phyloP scores from a whole-genome alignment of 1,140 invertebrate genomes.

The Leptoteleia sp. region DNA sequence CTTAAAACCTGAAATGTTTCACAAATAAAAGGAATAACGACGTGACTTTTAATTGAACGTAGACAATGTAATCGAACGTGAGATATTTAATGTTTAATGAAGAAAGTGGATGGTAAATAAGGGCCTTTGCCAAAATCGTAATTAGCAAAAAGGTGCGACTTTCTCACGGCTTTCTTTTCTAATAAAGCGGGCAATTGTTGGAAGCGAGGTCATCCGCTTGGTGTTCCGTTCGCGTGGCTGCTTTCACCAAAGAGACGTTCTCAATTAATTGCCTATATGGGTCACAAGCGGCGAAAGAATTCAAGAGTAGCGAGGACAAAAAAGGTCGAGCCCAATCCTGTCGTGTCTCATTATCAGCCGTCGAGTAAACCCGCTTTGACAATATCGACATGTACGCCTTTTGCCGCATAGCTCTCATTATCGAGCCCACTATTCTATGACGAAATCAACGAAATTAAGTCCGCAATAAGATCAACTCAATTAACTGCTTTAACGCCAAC shows the following conservation, averaged over 20 bases:
- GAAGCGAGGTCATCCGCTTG: slow-evolving; percentile 52
- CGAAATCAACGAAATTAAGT: slow-evolving; percentile 27
- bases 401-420: slow-evolving; percentile 46
- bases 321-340: slow-evolving; percentile 51
- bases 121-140: too few relatives aligned
- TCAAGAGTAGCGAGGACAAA: slow-evolving; percentile 48
- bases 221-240: slow-evolving; percentile 54
- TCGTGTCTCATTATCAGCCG: slow-evolving; percentile 61
- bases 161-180: slow-evolving; percentile 62
- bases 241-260: slow-evolving; percentile 66
- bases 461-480: neutral
- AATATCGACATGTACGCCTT: slow-evolving; percentile 49
- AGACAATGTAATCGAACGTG: too few relatives aligned
- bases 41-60: too few relatives aligned
- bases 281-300: slow-evolving; percentile 60
- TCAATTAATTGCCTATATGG: slow-evolving; percentile 66
- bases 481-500: slow-evolving; percentile 5
- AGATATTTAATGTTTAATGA: too few relatives aligned
- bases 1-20: too few relatives aligned
- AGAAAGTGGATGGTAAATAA: too few relatives aligned
- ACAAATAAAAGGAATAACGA: too few relatives aligned
- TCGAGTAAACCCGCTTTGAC: slow-evolving; percentile 37
- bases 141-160: slow-evolving; percentile 35
- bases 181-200: slow-evolving; percentile 58
- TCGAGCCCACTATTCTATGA: slow-evolving; percentile 21